A percentile compares a stretch with the other conserved stretches of the same genome.
Evolutionary conservation across 2,113 vertebrate species (phyloP).

Genomic region (Istiophorus platypterus): DNA sequence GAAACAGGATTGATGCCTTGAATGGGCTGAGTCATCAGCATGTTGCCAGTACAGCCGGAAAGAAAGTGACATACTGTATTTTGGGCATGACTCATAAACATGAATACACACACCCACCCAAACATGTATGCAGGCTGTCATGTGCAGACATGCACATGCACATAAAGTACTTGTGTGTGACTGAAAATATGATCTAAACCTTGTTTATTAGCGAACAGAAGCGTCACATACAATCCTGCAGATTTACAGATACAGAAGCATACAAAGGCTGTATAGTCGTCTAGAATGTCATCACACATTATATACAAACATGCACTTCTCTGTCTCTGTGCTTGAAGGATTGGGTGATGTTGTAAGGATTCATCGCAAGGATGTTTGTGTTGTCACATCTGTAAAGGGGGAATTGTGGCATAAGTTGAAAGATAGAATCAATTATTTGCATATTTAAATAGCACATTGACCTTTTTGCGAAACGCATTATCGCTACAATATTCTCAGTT

Average conservation of each 20-base stretch:
- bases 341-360: not conserved
- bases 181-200: conserved; percentile 22
- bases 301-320: not conserved
- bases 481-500: not conserved
- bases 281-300: not conserved
- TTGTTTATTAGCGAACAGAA: conserved; percentile 8
- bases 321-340: not conserved
- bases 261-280: conserved; percentile 1
- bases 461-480: not conserved
- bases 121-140: not conserved
- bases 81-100: conserved; percentile 61
- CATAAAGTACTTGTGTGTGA: conserved; percentile 6
- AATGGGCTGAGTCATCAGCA: conserved; percentile 65
- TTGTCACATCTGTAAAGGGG: not conserved
- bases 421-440: not conserved
- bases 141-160: conserved; percentile 22
- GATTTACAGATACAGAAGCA: conserved; percentile 18
- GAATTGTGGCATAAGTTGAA: not conserved
- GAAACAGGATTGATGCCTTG: conserved; percentile 64
- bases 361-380: not conserved
- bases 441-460: not conserved
- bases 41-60: conserved; percentile 50
- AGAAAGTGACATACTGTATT: conserved; percentile 61
- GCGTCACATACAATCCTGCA: not conserved
- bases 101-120: conserved; percentile 21